Conservation (phyloP, 2,797 vertebrate species). For the Luscinia megarhynchos region DNA sequence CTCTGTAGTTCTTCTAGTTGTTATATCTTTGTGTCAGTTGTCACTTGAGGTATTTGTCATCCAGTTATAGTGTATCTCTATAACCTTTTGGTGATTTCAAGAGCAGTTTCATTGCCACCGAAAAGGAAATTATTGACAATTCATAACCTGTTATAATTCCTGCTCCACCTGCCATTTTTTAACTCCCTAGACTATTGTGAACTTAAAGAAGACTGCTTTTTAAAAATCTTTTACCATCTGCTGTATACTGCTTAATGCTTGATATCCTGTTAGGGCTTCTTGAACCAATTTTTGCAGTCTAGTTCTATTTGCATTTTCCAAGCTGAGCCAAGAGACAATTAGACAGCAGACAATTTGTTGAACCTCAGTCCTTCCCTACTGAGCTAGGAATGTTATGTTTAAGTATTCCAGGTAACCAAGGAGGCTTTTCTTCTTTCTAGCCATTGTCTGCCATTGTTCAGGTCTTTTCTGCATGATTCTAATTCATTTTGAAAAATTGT, state of each 20-base stretch:
- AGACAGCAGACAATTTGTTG: conserved; percentile 65
- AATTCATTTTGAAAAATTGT: conserved; percentile 8
- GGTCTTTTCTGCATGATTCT: background rate
- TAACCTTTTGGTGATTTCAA: conserved; percentile 46
- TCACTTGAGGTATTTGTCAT: conserved; percentile 50
- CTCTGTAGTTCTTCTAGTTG: background rate
- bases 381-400: conserved; percentile 55
- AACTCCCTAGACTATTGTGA: conserved; percentile 51
- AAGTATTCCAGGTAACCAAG: conserved; percentile 51
- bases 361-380: conserved; percentile 65
- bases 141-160: conserved; percentile 62
- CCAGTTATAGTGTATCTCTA: background rate
- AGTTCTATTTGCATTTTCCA: conserved; percentile 70
- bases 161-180: conserved; percentile 59
- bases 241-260: conserved; percentile 53
- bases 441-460: background rate
- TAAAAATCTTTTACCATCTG: conserved; percentile 65
- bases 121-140: conserved; percentile 64
- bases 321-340: conserved; percentile 70
- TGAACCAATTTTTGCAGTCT: conserved; percentile 67
- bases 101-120: conserved; percentile 47
- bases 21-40: conserved; percentile 3
- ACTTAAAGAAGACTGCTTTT: conserved; percentile 58
- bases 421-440: conserved; percentile 10
- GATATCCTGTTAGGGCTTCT: conserved; percentile 69